Percentiles rank a stretch among this genome's conserved stretches.
These are phyloP conservation scores for Drosophila pandora DNA, from an alignment of 1,140 invertebrate genomes.

Conservation along the genomic window DNA sequence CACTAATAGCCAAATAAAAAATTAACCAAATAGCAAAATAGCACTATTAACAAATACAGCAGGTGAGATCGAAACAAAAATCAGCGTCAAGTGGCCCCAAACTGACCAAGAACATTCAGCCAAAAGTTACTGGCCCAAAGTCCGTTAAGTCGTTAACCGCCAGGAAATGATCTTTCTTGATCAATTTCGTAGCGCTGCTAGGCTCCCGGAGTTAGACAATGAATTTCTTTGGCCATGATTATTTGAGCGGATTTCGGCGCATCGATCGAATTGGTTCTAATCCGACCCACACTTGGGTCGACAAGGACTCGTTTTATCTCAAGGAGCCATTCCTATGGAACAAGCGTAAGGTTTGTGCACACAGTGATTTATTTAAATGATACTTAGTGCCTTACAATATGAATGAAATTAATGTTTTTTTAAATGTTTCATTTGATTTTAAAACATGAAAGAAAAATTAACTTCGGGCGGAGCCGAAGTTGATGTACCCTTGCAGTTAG, in stretches of 20 bases:
- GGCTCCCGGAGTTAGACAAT: constrained; percentile 47
- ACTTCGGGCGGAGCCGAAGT: too few relatives aligned
- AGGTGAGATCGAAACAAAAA: neutral
- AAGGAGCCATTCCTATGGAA: constrained; percentile 62
- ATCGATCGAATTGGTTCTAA: constrained; percentile 49
- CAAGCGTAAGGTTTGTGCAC: constrained; percentile 54
- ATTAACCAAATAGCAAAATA: neutral
- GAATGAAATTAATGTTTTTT: neutral
- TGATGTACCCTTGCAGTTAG: too few relatives aligned
- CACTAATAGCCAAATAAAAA: constrained; percentile 12
- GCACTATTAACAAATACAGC: constrained; percentile 1
- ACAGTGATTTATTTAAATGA: neutral
- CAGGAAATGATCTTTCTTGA: neutral
- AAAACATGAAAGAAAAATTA: too few relatives aligned
- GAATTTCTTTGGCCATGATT: constrained; percentile 74
- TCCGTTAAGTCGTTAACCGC: neutral
- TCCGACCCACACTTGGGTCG: constrained; percentile 33
- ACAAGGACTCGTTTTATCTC: constrained; percentile 50
- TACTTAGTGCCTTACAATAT: neutral
- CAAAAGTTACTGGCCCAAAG: neutral
- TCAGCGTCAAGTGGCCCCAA: neutral
- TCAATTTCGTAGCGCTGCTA: constrained; percentile 12
- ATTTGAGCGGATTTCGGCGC: constrained; percentile 71
- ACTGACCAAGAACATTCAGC: neutral
- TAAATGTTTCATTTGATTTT: too few relatives aligned